Evolutionary conservation across 2,888 invertebrate genomes (phyloP), one percentile per base, ranked within the genome.

Genomic region (Odiellus spinosus): DNA sequence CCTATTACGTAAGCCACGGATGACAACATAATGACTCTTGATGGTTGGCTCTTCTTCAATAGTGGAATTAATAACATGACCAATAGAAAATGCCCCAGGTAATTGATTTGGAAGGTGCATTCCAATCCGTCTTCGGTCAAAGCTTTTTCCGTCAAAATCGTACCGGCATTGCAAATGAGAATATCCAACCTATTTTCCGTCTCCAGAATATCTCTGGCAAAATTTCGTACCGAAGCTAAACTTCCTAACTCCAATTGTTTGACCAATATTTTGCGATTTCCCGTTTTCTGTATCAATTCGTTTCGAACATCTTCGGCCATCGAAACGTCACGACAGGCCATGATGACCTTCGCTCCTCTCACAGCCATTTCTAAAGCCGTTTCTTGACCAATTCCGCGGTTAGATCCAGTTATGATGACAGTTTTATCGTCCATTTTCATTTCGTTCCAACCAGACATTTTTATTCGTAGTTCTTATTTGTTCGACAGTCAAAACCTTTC

Each of bases 331-430:
- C 87, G 72, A 64, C 87, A 88, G 0, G 85, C 87, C 78, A 90
- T 76, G 52, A 88, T 80, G 35, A 88, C 73, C 49, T 75, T 74
- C 0, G 84, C 86, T 47, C 66, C 66, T 64, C 53, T 44, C 21
- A 34, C 26, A 21, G 51, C 51, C 18, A 55, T 34, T 12, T 50
- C 51, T 1, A 40, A 36, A 19, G 54, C 55, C 18, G 51, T 53
- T 35, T 51, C 51, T 11, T 42, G 40, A 12, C 55, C 55, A 40
- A 55, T 56, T 66, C 69, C 87, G 56, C 81, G 76, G 56, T 82
- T 88, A 54, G 85, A 83, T 1, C 88, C 90, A n/a, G 88, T 88
- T 17, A 90, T 75, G 8, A 90, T 74, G 11, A 84, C 82, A 0
- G 82, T 84, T 70, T 87, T 86, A 10, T 84, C 85, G 47, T 81